phyloP scores from a whole-genome alignment of 2,113 vertebrate species.

The Oncorhynchus gorbuscha region DNA sequence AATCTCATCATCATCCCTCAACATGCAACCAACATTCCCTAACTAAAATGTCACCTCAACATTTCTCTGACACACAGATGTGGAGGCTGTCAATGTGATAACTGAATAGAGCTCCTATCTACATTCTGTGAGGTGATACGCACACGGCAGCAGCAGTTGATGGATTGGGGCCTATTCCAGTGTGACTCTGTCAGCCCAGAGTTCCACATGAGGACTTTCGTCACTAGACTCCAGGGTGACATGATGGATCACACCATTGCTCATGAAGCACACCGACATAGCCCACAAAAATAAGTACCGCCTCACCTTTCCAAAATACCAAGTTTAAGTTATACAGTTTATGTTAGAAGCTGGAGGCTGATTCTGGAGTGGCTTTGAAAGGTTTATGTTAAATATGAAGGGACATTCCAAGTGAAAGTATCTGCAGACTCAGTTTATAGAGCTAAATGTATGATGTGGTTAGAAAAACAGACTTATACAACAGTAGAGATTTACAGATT shows the following conservation, averaged over 20 bases:
- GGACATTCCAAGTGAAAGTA: no score
- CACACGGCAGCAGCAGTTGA: conserved; percentile 5
- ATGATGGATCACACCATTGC: conserved; percentile 40
- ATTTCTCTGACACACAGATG: no score
- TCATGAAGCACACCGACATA: conserved; percentile 44
- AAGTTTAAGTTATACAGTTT: conserved; percentile 17
- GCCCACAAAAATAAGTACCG: conserved; percentile 38
- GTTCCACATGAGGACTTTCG: conserved; percentile 33
- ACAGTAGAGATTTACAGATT: no score
- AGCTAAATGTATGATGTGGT: no score
- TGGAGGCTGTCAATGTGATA: no score
- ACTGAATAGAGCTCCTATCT: no score
- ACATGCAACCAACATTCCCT: background rate
- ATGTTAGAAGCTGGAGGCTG: background rate
- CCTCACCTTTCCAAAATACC: conserved; percentile 20
- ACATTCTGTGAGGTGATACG: background rate
- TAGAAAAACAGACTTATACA: no score
- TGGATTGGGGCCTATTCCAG: conserved; percentile 13
- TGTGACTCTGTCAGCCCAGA: conserved; percentile 12
- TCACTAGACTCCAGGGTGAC: conserved; percentile 43
- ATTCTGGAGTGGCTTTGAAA: background rate
- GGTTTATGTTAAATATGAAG: background rate
- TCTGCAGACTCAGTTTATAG: no score
- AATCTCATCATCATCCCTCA: no score
- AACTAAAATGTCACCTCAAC: no score